Conservation (phyloP, 2,113 vertebrate species). For the Variabilichromis moorii region DNA sequence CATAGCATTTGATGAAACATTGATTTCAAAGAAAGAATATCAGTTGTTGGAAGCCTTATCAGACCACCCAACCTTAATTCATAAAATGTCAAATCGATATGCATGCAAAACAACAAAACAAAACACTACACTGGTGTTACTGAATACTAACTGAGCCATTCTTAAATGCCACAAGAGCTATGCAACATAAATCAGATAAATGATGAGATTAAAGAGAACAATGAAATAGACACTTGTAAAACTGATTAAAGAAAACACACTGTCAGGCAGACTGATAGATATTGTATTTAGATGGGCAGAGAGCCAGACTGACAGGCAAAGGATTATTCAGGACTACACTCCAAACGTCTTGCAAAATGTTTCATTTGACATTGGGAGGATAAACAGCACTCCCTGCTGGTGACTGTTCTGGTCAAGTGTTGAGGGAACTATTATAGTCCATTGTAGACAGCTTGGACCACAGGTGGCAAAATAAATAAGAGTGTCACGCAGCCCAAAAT, state of each 20-base stretch:
- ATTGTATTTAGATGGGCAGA: background rate
- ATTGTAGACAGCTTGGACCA: background rate
- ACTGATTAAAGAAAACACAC: background rate
- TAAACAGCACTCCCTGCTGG: conserved; percentile 48
- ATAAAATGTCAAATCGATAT: background rate
- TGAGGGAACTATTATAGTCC: background rate
- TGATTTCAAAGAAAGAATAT: background rate
- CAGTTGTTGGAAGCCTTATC: background rate
- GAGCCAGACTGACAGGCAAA: background rate
- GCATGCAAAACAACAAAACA: background rate
- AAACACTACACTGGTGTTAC: background rate
- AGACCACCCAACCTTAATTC: background rate
- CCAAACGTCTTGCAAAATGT: background rate
- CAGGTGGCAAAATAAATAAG: conserved; percentile 35
- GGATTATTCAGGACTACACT: background rate
- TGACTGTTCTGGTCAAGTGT: background rate
- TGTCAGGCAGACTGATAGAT: background rate
- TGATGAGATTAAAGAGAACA: background rate
- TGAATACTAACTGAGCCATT: background rate
- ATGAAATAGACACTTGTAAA: background rate
- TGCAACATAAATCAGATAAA: background rate
- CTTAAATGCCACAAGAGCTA: background rate
- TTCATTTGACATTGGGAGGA: conserved; percentile 18
- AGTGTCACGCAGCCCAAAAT: background rate
- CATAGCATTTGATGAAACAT: background rate